A percentile compares a stretch with the other conserved stretches of the same genome.
Conservation (phyloP, 2,888 invertebrate species). For the Polyommatus icarus region DNA sequence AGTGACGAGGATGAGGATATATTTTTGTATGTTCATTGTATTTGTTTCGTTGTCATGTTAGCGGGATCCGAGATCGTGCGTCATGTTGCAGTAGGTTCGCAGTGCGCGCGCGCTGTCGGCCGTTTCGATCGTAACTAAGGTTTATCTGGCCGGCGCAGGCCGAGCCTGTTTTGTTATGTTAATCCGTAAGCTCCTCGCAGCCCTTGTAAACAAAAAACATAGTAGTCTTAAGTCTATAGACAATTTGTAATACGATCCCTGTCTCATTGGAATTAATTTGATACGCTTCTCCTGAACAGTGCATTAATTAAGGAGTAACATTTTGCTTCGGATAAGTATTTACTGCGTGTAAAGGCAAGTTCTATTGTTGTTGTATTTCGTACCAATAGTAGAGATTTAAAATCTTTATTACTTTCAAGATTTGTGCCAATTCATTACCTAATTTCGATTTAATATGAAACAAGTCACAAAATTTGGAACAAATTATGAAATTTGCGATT, state of each 20-base stretch:
- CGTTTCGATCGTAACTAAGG: slow-evolving; percentile 72
- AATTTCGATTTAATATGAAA: neutral
- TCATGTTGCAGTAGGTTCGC: slow-evolving; percentile 15
- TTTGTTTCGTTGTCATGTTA: slow-evolving; percentile 15
- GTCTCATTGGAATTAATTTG: slow-evolving; percentile 26
- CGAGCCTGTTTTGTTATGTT: slow-evolving; percentile 67
- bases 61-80: slow-evolving; percentile 3
- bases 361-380: neutral
- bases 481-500: no score
- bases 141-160: slow-evolving; percentile 64
- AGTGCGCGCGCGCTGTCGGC: slow-evolving; percentile 69
- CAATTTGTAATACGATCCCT: slow-evolving; percentile 27
- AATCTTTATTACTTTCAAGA: neutral
- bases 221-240: slow-evolving; percentile 38
- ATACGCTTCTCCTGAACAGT: slow-evolving; percentile 17
- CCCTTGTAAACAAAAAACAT: slow-evolving; percentile 63
- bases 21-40: slow-evolving; percentile 27
- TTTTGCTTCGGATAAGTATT: neutral
- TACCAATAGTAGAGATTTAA: neutral
- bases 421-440: neutral
- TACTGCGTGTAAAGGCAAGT: neutral
- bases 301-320: neutral
- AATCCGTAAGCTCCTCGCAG: slow-evolving; percentile 64
- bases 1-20: slow-evolving; percentile 43
- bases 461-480: no score